phyloP scores from a whole-genome alignment of 2,888 invertebrate genomes.

The Alentia gelatinosa region DNA sequence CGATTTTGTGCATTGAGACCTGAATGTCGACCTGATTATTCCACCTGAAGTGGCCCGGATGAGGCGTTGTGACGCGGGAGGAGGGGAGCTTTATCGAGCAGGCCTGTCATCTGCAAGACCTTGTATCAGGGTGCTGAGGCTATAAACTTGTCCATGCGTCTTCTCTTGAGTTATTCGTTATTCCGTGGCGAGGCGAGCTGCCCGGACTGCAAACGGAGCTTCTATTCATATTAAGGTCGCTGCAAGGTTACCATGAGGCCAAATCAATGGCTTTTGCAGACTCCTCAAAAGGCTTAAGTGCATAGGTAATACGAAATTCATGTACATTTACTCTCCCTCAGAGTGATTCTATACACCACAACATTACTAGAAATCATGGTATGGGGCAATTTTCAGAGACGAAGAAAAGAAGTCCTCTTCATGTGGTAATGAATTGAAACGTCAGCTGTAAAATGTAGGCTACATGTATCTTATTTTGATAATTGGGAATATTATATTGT shows the following conservation, averaged over 20 bases:
- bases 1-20: conserved; percentile 44
- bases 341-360: too few relatives aligned
- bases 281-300: too few relatives aligned
- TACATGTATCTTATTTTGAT: too few relatives aligned
- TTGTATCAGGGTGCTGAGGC: not conserved
- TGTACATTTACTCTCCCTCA: too few relatives aligned
- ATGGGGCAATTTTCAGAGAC: too few relatives aligned
- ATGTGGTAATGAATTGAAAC: too few relatives aligned
- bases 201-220: not conserved
- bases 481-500: too few relatives aligned
- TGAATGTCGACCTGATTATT: conserved; percentile 49
- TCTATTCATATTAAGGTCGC: not conserved
- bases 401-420: too few relatives aligned
- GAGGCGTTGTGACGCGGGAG: not conserved
- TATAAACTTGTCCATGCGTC: conserved; percentile 11
- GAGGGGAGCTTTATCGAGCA: conserved; percentile 33
- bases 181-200: not conserved
- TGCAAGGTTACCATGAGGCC: not conserved
- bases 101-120: conserved; percentile 24
- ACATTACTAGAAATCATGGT: too few relatives aligned
- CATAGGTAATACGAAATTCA: too few relatives aligned
- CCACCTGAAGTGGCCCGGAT: conserved; percentile 43
- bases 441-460: too few relatives aligned
- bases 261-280: not conserved
- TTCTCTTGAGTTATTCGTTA: not conserved